phyloP scores from a whole-genome alignment of 1,140 invertebrate genomes.

The Zaprionus camerounensis region DNA sequence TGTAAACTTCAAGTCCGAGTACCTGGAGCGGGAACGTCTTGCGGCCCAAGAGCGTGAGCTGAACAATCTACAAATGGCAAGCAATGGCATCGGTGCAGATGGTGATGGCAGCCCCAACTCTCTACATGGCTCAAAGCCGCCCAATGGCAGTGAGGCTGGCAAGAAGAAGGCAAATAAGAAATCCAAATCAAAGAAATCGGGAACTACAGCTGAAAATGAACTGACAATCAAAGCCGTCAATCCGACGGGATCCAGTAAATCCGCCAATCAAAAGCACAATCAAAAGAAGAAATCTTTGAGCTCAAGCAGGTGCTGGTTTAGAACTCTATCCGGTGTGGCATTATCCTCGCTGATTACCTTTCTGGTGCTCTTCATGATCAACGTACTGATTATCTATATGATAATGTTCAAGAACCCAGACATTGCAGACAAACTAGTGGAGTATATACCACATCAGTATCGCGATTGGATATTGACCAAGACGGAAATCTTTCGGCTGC shows the following conservation, averaged over 20 bases:
- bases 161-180: constrained; percentile 73
- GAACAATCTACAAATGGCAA: constrained; percentile 51
- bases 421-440: constrained; percentile 75
- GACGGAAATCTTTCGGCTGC: constrained; percentile 77
- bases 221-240: constrained; percentile 66
- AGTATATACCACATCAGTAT: constrained; percentile 80
- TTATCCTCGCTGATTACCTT: constrained; percentile 75
- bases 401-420: constrained; percentile 83
- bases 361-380: constrained; percentile 66
- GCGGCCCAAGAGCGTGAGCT: constrained; percentile 45
- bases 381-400: constrained; percentile 75
- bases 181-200: constrained; percentile 64
- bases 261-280: constrained; percentile 62
- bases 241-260: constrained; percentile 35
- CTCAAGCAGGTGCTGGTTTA: constrained; percentile 34
- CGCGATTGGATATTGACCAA: constrained; percentile 81
- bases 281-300: constrained; percentile 62
- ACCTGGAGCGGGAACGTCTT: constrained; percentile 60
- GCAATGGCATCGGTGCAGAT: constrained; percentile 31
- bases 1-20: constrained; percentile 64
- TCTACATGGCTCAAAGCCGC: constrained; percentile 18
- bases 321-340: constrained; percentile 56
- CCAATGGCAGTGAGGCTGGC: constrained; percentile 30
- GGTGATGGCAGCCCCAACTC: constrained; percentile 45
- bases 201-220: constrained; percentile 56